These are phyloP conservation scores for Philypnodon macrostomus DNA, from an alignment of 2,797 vertebrate species.

Conservation along the genomic window DNA sequence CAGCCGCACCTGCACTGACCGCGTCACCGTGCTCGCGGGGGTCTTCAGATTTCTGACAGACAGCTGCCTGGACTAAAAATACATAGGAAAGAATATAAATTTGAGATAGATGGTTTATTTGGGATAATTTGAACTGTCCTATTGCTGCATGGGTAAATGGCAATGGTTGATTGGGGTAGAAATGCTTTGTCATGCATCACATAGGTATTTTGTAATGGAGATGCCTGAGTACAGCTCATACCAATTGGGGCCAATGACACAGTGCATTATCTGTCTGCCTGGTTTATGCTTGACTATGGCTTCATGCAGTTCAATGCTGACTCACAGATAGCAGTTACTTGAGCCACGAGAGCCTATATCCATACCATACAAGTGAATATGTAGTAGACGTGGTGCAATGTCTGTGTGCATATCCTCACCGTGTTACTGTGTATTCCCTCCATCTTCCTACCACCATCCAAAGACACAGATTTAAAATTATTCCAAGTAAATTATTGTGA, in stretches of 20 bases:
- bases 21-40: constrained; percentile 3
- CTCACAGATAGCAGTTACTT: no score
- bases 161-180: neutral
- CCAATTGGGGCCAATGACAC: constrained; percentile 7
- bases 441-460: no score
- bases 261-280: constrained; percentile 4
- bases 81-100: neutral
- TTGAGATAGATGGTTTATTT: constrained; percentile 7
- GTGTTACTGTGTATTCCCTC: no score
- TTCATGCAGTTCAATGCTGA: neutral
- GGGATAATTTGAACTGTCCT: constrained; percentile 19
- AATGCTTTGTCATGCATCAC: neutral
- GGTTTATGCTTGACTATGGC: neutral
- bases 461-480: no score
- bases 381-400: no score
- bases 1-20: constrained; percentile 48
- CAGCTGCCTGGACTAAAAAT: constrained; percentile 21
- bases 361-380: no score
- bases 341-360: no score
- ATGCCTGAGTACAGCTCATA: neutral
- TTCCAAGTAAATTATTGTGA: no score
- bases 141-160: neutral
- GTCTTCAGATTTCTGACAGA: constrained; percentile 28
- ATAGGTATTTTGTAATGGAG: neutral
- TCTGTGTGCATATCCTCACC: no score